phyloP scores from a whole-genome alignment of 2,797 vertebrate species.

The Premnoplex brunnescens region DNA sequence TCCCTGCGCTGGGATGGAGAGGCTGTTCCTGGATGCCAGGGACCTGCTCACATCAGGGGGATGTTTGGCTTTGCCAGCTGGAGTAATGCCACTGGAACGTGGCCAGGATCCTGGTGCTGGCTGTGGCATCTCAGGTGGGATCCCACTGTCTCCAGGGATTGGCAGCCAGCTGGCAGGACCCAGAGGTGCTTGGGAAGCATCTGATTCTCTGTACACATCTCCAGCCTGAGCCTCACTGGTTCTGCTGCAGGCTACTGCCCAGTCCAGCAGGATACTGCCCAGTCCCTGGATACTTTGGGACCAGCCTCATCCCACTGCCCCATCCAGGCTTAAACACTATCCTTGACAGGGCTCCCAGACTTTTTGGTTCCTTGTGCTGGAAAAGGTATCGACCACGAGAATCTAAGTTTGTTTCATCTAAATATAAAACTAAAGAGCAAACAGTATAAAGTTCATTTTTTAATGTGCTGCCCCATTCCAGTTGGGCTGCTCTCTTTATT shows the following conservation, averaged over 20 bases:
- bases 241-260: background rate
- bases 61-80: background rate
- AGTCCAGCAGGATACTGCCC: background rate
- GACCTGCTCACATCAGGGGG: fast-evolving
- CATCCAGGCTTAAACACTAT: fast-evolving
- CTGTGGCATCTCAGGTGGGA: background rate
- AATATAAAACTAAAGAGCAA: conserved; percentile 79
- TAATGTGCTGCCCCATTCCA: conserved; percentile 78
- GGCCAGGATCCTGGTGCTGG: fast-evolving
- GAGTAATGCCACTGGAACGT: background rate
- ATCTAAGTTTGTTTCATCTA: conserved; percentile 50
- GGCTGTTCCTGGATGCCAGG: background rate
- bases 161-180: background rate
- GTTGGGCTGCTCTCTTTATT: conserved; percentile 72
- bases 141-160: background rate
- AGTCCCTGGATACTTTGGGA: background rate
- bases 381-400: background rate
- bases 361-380: background rate
- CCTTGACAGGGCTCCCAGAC: background rate
- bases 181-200: fast-evolving
- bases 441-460: conserved; percentile 78
- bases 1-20: background rate
- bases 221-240: background rate
- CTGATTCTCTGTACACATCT: background rate
- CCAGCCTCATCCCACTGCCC: background rate